These are phyloP conservation scores for Gobio occitaniae DNA, from an alignment of 2,797 vertebrate genomes.

Conservation along the genomic window DNA sequence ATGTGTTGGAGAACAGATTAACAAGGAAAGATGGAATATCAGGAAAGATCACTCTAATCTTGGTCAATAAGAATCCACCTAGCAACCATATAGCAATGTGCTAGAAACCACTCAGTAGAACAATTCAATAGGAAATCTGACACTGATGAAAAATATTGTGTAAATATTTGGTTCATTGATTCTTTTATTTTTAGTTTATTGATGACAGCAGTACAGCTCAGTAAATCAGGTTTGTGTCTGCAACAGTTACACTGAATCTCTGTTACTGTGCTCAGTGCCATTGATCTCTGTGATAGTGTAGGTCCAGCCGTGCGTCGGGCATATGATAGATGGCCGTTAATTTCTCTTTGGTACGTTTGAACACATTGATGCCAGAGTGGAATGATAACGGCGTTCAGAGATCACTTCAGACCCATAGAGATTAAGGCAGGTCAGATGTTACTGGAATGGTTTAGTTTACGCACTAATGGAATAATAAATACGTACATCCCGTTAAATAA, in stretches of 20 bases:
- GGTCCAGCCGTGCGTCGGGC: slow-evolving; percentile 35
- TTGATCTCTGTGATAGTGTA: slow-evolving; percentile 22
- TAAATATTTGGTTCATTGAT: neutral
- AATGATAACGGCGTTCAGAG: slow-evolving; percentile 49
- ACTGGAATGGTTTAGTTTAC: slow-evolving; percentile 24
- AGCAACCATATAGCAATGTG: neutral
- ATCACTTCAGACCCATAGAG: slow-evolving; percentile 66
- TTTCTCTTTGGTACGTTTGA: slow-evolving; percentile 51
- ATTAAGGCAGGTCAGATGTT: slow-evolving; percentile 77
- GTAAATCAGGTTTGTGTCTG: slow-evolving; percentile 17
- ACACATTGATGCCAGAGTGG: neutral
- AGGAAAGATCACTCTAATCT: neutral
- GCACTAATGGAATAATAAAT: slow-evolving; percentile 32
- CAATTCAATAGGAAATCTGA: neutral
- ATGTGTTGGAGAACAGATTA: neutral
- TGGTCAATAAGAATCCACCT: neutral
- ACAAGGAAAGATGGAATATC: neutral
- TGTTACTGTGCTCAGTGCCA: slow-evolving; percentile 22
- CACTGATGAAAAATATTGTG: neutral
- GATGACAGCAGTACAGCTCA: slow-evolving; percentile 1
- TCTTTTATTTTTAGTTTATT: slow-evolving; percentile 12
- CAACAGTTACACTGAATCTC: neutral
- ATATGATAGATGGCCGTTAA: slow-evolving; percentile 16
- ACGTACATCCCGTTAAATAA: slow-evolving; percentile 47
- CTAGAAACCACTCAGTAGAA: neutral